Percentiles rank a stretch among this genome's conserved stretches.
Conservation (phyloP, 2,888 invertebrate species). For the Ethmia dodecea region DNA sequence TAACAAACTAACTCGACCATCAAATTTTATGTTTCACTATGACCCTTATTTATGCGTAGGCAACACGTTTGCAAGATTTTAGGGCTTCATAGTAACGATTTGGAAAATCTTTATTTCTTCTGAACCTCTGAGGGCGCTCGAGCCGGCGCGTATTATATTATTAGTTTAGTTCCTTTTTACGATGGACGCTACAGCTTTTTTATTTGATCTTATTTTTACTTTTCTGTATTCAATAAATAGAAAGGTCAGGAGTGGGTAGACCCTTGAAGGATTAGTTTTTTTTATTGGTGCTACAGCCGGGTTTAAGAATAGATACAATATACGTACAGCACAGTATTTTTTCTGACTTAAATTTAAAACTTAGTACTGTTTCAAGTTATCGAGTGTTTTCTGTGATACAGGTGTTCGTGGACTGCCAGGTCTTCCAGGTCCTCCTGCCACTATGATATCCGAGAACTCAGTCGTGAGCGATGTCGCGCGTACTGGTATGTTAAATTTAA, state of each 20-base stretch:
- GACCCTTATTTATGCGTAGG: slow-evolving; percentile 65
- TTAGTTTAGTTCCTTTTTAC: slow-evolving; percentile 54
- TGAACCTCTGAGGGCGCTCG: slow-evolving; percentile 46
- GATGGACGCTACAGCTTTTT: slow-evolving; percentile 35
- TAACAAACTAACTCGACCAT: slow-evolving; percentile 70
- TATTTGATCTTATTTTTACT: not conserved
- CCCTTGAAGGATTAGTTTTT: no score
- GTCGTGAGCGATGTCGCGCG: slow-evolving; percentile 38
- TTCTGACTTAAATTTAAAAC: no score
- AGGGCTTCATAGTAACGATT: slow-evolving; percentile 65
- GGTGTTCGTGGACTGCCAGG: slow-evolving; percentile 41
- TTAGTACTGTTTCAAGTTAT: no score
- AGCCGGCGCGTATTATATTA: slow-evolving; percentile 50
- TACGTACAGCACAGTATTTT: no score
- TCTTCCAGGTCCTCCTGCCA: slow-evolving; percentile 46
- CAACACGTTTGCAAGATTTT: slow-evolving; percentile 66
- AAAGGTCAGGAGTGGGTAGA: no score
- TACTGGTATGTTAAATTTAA: slow-evolving; percentile 31
- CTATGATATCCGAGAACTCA: slow-evolving; percentile 44
- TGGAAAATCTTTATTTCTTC: slow-evolving; percentile 67
- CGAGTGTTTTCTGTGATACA: no score
- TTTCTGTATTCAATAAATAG: no score
- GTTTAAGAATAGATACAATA: no score
- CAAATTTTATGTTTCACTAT: slow-evolving; percentile 73
- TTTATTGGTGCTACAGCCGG: no score